phyloP scores from a whole-genome alignment of 2,113 vertebrate species.

The Aplodontia rufa region DNA sequence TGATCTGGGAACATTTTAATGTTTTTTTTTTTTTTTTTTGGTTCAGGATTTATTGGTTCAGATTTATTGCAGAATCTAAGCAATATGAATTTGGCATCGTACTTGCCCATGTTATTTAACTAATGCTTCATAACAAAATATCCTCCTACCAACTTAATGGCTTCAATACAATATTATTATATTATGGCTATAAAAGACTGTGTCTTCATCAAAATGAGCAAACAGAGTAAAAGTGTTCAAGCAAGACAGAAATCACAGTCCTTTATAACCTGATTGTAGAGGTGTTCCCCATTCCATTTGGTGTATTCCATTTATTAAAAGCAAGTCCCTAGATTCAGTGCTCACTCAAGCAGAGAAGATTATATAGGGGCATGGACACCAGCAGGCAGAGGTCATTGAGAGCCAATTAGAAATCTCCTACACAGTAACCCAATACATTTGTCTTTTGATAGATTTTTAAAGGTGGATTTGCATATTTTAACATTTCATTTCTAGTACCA shows the following conservation, averaged over 20 bases:
- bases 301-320: neutral
- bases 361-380: neutral
- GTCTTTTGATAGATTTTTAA: neutral
- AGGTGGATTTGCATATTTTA: neutral
- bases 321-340: neutral
- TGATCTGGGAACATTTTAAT: neutral
- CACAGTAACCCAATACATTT: neutral
- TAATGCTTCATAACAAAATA: neutral
- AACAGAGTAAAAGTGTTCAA: neutral
- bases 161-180: neutral
- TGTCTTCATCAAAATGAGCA: neutral
- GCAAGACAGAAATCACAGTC: neutral
- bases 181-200: neutral
- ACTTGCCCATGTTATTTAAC: neutral
- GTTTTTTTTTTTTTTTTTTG: too few relatives aligned
- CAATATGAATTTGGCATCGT: conserved; percentile 36
- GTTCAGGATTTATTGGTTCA: neutral
- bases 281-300: neutral
- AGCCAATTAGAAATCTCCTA: neutral
- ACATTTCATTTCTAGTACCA: neutral
- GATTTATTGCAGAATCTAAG: conserved; percentile 11
- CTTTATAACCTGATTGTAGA: neutral
- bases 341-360: neutral
- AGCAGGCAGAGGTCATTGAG: neutral
- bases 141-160: neutral